Evolutionary conservation across 2,797 vertebrate species (phyloP).

Genomic region (Sylvilagus floridanus): DNA sequence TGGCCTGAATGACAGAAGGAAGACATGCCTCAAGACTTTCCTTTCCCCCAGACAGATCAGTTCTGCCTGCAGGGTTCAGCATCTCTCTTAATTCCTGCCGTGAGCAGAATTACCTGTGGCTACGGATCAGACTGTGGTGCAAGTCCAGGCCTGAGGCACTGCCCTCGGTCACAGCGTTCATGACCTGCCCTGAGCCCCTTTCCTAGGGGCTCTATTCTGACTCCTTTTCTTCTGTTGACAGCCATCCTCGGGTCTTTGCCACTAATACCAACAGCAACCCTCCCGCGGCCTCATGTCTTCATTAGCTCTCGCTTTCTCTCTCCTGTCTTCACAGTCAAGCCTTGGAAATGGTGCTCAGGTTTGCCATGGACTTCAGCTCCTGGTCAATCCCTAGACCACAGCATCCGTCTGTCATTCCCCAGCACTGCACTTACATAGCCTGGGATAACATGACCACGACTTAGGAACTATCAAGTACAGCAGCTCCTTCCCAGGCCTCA

Average conservation of each 20-base stretch:
- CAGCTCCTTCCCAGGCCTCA: no score
- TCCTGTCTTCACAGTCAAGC: neutral
- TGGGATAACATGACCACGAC: accelerated
- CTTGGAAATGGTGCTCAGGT: neutral
- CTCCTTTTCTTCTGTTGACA: neutral
- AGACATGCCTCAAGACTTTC: neutral
- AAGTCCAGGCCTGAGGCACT: neutral
- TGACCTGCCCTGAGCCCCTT: neutral
- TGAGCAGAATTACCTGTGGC: neutral
- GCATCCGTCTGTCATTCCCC: neutral
- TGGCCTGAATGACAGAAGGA: neutral
- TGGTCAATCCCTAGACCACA: neutral
- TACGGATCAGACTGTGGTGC: neutral
- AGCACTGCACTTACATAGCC: neutral
- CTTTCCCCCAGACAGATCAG: neutral
- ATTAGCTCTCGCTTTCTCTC: neutral
- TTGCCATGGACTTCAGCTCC: no score
- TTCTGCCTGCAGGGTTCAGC: neutral
- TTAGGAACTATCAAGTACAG: neutral
- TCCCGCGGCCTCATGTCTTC: neutral
- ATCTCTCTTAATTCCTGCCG: neutral
- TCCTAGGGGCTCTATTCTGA: neutral
- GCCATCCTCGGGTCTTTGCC: neutral
- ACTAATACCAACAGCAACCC: neutral
- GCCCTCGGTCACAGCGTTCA: neutral